phyloP scores from a whole-genome alignment of 1,140 invertebrate genomes.

The Sogatella furcifera region DNA sequence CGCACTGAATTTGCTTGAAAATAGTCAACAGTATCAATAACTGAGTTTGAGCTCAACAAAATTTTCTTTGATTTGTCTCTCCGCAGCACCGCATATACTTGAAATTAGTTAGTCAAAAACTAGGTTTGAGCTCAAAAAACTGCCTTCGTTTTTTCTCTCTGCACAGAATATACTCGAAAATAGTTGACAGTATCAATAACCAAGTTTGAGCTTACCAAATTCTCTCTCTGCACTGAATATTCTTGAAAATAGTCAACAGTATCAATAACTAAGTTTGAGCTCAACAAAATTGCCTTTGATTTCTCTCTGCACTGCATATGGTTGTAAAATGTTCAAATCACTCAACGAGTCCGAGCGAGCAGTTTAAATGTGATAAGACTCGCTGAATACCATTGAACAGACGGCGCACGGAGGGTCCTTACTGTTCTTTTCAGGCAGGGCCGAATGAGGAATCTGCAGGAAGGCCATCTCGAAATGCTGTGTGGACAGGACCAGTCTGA shows the following conservation, averaged over 20 bases:
- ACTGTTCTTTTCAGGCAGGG: slow-evolving; percentile 24
- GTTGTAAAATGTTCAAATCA: too few species aligned
- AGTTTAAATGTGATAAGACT: too few species aligned
- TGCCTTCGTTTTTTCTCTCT: too few species aligned
- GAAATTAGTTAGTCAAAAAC: neutral
- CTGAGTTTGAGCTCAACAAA: neutral
- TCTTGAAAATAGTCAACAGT: neutral
- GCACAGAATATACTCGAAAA: neutral
- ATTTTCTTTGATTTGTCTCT: neutral
- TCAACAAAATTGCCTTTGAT: neutral
- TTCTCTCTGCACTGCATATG: neutral
- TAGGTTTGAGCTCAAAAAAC: neutral
- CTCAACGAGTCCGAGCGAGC: too few species aligned
- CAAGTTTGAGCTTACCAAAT: neutral
- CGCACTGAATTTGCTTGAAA: neutral
- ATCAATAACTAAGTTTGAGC: neutral
- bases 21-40: neutral
- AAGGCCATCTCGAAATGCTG: slow-evolving; percentile 21
- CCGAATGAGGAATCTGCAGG: slow-evolving; percentile 24
- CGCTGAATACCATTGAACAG: too few species aligned
- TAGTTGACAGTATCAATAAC: neutral
- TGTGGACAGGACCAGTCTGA: neutral
- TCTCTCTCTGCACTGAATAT: neutral
- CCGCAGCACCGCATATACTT: neutral
- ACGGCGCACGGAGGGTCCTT: slow-evolving; percentile 20